A percentile compares a stretch with the other conserved stretches of the same genome.
Conservation (phyloP, 2,797 vertebrate genomes). For the Pangasius krempfi region DNA sequence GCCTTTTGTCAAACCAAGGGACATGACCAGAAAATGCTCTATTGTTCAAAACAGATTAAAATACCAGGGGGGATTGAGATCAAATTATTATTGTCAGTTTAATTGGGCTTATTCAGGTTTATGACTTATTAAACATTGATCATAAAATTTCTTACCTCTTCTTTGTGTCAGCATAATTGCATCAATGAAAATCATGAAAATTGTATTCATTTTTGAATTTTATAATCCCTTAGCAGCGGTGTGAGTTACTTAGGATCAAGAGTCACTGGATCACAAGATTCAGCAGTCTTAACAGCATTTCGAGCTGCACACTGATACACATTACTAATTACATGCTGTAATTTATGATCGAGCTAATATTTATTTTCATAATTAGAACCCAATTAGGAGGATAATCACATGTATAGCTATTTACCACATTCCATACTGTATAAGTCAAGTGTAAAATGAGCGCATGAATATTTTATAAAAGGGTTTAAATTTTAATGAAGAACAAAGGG, state of each 20-base stretch:
- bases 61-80: conserved; percentile 53
- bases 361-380: conserved; percentile 9
- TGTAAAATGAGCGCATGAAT: conserved; percentile 70
- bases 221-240: conserved; percentile 45
- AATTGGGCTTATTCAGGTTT: conserved; percentile 58
- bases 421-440: conserved; percentile 67
- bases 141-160: conserved; percentile 41
- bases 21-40: conserved; percentile 62
- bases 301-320: not conserved
- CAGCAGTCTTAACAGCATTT: conserved; percentile 55
- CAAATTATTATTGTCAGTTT: conserved; percentile 69
- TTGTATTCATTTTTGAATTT: conserved; percentile 46
- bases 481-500: conserved; percentile 63
- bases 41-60: conserved; percentile 70
- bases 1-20: conserved; percentile 56
- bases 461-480: conserved; percentile 67
- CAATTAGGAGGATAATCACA: conserved; percentile 50
- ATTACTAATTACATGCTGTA: conserved; percentile 25
- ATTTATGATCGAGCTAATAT: conserved; percentile 30
- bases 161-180: conserved; percentile 46
- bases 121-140: conserved; percentile 43
- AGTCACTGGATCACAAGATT: conserved; percentile 41
- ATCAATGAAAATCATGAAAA: conserved; percentile 43
- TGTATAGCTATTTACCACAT: conserved; percentile 65
- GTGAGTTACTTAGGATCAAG: conserved; percentile 36